These are phyloP conservation scores for Prunella himalayana DNA, from an alignment of 2,113 vertebrate genomes.

Conservation along the genomic window DNA sequence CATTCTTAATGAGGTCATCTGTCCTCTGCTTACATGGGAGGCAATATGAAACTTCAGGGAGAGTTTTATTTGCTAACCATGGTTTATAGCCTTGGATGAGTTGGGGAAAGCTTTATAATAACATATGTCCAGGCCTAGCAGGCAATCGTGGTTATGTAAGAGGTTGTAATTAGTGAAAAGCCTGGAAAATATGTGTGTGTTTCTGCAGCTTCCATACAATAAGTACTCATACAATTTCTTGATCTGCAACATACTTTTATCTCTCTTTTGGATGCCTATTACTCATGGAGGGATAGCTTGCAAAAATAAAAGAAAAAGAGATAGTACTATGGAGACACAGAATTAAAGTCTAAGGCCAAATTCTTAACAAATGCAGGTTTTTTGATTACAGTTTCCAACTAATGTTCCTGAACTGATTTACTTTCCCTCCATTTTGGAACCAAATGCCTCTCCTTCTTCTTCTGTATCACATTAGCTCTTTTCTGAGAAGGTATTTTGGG, in stretches of 20 bases:
- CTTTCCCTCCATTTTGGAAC: not conserved
- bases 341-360: not conserved
- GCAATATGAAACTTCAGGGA: not conserved
- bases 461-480: not conserved
- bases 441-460: not conserved
- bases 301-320: not conserved
- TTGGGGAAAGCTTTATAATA: not conserved
- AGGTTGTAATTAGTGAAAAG: not conserved
- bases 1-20: conserved; percentile 26
- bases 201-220: not conserved
- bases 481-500: not conserved
- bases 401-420: not conserved
- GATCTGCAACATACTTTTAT: not conserved
- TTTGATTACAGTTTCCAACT: not conserved
- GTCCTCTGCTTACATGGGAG: not conserved
- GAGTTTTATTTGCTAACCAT: not conserved
- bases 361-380: not conserved
- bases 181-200: not conserved
- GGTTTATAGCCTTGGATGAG: not conserved
- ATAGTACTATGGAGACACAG: not conserved
- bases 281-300: not conserved
- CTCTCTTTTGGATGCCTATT: not conserved
- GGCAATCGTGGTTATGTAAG: not conserved
- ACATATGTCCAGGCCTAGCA: not conserved
- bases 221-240: not conserved